These are phyloP conservation scores for Catharus minimus DNA, from an alignment of 2,113 vertebrate species.

Conservation along the genomic window DNA sequence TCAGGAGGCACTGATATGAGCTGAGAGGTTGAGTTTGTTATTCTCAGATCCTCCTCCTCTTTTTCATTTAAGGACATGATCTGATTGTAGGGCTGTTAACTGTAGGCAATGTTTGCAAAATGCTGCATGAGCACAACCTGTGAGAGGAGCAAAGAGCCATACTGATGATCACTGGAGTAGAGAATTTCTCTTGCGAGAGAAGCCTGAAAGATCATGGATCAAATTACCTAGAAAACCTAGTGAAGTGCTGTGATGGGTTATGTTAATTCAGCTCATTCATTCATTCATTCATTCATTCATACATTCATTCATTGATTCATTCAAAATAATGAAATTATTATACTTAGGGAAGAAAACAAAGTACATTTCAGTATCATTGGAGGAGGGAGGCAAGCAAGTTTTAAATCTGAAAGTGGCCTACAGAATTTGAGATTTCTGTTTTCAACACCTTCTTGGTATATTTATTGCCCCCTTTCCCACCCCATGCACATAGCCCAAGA, in stretches of 20 bases:
- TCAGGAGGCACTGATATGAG: background rate
- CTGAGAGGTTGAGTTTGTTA: background rate
- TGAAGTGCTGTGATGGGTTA: background rate
- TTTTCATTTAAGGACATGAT: background rate
- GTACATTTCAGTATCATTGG: background rate
- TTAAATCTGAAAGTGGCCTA: background rate
- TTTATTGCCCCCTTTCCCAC: background rate
- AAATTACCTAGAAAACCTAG: background rate
- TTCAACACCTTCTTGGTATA: background rate
- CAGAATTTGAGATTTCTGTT: background rate
- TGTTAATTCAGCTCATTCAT: background rate
- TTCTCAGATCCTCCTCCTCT: background rate
- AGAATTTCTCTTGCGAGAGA: background rate
- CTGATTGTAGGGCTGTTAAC: background rate
- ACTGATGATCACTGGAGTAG: background rate
- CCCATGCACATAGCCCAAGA: fast-evolving
- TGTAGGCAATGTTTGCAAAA: background rate
- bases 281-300: background rate
- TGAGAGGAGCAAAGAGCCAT: background rate
- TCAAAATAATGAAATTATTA: background rate
- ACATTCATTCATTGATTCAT: background rate
- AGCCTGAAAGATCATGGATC: background rate
- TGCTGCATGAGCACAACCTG: fast-evolving
- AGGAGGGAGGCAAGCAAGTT: background rate
- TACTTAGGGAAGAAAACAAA: background rate